Evolutionary conservation across 2,888 invertebrate species (phyloP).

Genomic region (Pherbina coryleti): DNA sequence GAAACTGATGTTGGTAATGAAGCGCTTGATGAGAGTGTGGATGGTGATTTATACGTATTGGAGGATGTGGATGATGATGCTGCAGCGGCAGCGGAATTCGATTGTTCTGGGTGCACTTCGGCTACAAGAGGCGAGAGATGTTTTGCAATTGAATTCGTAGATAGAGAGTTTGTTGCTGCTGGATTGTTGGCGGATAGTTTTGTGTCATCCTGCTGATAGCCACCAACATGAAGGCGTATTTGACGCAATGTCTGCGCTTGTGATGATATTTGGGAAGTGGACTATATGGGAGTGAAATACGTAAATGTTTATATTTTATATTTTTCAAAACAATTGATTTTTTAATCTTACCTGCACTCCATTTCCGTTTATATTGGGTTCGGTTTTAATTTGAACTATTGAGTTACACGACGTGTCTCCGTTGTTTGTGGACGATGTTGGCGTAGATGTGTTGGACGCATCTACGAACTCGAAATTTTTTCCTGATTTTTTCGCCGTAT

Average conservation of each 20-base stretch:
- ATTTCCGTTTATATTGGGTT: conserved; percentile 48
- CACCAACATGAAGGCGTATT: conserved; percentile 48
- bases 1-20: conserved; percentile 64
- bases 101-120: conserved; percentile 67
- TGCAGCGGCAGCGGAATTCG: conserved; percentile 53
- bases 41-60: conserved; percentile 63
- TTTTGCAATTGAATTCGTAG: conserved; percentile 60
- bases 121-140: conserved; percentile 66
- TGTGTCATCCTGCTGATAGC: conserved; percentile 38
- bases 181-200: conserved; percentile 24
- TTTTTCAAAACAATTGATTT: neutral
- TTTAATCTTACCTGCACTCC: conserved; percentile 42
- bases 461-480: conserved; percentile 54
- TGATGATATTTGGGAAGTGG: conserved; percentile 38
- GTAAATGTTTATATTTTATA: neutral
- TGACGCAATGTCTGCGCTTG: conserved; percentile 51
- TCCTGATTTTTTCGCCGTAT: conserved; percentile 48
- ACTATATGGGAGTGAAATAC: conserved; percentile 28
- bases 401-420: conserved; percentile 27
- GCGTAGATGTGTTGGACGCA: conserved; percentile 32
- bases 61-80: conserved; percentile 44
- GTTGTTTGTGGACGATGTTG: conserved; percentile 36
- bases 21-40: conserved; percentile 63
- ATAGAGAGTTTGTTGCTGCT: conserved; percentile 50
- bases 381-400: conserved; percentile 49